Percentiles rank a stretch among this genome's conserved stretches.
phyloP scores from a whole-genome alignment of 2,113 vertebrate species.

The Erythrocercus mccallii region DNA sequence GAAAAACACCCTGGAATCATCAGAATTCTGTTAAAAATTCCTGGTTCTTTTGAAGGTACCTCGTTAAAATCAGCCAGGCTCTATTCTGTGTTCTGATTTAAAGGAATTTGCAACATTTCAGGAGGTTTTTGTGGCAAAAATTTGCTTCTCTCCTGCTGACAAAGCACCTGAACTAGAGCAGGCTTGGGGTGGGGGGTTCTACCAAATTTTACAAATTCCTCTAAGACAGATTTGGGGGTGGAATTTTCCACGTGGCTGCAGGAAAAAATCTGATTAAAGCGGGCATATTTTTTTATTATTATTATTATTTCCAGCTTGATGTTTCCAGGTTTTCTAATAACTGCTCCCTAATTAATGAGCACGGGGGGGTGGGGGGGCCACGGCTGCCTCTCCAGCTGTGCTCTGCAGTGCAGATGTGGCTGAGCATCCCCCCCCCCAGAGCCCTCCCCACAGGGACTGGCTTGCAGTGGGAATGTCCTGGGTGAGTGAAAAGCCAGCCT shows the following conservation, averaged over 20 bases:
- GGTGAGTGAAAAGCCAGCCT: constrained; percentile 15
- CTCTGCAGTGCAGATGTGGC: constrained; percentile 1
- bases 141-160: background rate
- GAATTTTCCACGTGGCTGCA: background rate
- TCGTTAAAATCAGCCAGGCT: background rate
- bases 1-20: background rate
- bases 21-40: background rate
- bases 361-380: no score
- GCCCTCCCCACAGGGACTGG: background rate
- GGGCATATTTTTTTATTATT: background rate
- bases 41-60: background rate
- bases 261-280: background rate
- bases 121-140: background rate
- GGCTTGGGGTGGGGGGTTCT: background rate
- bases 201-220: background rate
- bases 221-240: fast-evolving
- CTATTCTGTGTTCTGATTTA: background rate
- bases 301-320: background rate
- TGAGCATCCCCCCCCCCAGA: background rate
- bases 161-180: background rate
- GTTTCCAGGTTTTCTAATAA: background rate
- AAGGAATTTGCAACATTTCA: background rate
- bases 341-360: background rate
- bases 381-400: background rate
- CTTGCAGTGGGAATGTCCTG: background rate